Conservation (phyloP, 2,113 vertebrate genomes). For the Coturnix japonica region DNA sequence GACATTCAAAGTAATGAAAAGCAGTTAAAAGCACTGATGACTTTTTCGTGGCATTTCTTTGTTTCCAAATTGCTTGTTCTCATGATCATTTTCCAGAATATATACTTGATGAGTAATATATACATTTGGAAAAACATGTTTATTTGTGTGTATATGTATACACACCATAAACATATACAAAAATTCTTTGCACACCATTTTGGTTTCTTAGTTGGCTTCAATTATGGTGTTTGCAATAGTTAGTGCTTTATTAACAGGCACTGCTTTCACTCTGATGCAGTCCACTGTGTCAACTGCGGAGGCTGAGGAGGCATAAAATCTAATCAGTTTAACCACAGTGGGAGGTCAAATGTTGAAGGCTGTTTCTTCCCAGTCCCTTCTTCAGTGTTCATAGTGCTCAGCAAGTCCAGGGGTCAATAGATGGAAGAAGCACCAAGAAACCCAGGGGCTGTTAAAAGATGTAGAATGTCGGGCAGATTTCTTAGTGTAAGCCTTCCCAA, state of each 20-base stretch:
- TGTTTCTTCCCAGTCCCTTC: neutral
- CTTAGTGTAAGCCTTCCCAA: neutral
- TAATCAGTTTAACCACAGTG: neutral
- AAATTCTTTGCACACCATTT: neutral
- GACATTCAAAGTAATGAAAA: neutral
- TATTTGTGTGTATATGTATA: neutral
- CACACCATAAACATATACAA: neutral
- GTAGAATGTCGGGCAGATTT: neutral
- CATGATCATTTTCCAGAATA: neutral
- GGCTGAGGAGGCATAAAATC: neutral
- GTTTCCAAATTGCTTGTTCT: neutral
- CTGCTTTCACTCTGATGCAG: neutral
- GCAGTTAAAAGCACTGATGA: neutral
- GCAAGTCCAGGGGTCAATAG: neutral
- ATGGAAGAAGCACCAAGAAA: neutral
- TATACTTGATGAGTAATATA: neutral
- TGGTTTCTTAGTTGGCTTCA: neutral
- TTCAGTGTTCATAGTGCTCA: fast-evolving
- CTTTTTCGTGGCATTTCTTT: neutral
- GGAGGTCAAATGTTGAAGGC: neutral
- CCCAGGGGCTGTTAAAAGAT: neutral
- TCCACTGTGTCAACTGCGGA: neutral
- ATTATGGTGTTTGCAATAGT: neutral
- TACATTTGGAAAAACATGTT: neutral
- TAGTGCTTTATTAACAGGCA: neutral